These are phyloP conservation scores for Drosophila pegasa DNA, from an alignment of 2,888 invertebrate species.

Conservation along the genomic window DNA sequence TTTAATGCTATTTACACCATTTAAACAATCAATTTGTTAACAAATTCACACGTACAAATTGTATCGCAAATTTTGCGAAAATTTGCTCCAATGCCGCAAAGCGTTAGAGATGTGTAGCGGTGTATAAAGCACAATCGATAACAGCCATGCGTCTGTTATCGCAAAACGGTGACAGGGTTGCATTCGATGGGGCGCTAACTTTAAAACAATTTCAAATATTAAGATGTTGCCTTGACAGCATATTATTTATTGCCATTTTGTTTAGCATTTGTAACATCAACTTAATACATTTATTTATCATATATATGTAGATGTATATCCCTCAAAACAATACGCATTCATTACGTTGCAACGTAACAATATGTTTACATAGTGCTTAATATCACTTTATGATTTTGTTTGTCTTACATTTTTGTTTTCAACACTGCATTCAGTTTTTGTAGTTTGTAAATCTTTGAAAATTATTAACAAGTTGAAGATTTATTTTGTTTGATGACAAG, in stretches of 20 bases:
- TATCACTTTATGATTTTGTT: slow-evolving; percentile 64
- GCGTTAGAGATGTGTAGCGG: slow-evolving; percentile 71
- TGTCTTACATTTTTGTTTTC: slow-evolving; percentile 38
- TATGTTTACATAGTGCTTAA: slow-evolving; percentile 75
- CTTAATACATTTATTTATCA: slow-evolving; percentile 73
- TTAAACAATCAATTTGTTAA: slow-evolving; percentile 42
- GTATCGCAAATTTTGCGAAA: slow-evolving; percentile 56
- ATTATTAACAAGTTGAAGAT: slow-evolving; percentile 62
- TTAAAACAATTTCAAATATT: slow-evolving; percentile 10
- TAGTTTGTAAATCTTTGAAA: slow-evolving; percentile 61
- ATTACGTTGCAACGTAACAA: slow-evolving; percentile 73
- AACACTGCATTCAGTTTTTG: slow-evolving; percentile 37
- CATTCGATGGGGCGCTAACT: slow-evolving; percentile 3
- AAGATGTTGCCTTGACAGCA: slow-evolving; percentile 32
- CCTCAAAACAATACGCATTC: slow-evolving; percentile 72
- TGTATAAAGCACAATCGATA: slow-evolving; percentile 60
- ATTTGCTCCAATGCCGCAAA: slow-evolving; percentile 65
- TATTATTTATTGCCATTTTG: slow-evolving; percentile 52
- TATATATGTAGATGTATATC: slow-evolving; percentile 69
- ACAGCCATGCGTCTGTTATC: slow-evolving; percentile 49
- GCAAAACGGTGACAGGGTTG: slow-evolving; percentile 31
- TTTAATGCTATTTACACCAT: slow-evolving; percentile 53
- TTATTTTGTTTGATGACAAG: slow-evolving; percentile 49
- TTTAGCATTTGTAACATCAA: slow-evolving; percentile 74
- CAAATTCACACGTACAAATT: slow-evolving; percentile 53